phyloP scores from a whole-genome alignment of 2,113 vertebrate species.

The Aegithalos caudatus region DNA sequence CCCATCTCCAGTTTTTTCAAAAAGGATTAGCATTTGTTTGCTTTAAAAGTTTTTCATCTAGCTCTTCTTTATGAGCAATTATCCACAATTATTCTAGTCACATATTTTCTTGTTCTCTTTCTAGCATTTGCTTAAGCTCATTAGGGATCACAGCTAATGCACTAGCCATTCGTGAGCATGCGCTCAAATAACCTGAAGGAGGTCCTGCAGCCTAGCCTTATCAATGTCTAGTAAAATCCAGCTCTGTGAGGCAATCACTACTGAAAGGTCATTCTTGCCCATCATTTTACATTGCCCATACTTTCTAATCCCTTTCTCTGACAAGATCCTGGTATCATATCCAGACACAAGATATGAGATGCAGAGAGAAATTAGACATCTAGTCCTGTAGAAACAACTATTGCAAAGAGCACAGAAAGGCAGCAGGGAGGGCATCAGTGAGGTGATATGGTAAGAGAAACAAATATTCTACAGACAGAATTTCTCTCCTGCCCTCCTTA shows the following conservation, averaged over 20 bases:
- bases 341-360: background rate
- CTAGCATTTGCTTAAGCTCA: background rate
- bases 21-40: background rate
- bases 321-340: background rate
- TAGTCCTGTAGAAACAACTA: background rate
- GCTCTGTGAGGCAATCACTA: background rate
- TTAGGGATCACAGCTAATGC: background rate
- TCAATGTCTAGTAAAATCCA: background rate
- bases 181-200: background rate
- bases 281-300: background rate
- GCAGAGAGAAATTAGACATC: background rate
- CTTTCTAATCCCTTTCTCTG: background rate
- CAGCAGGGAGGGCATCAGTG: rapidly evolving
- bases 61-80: background rate
- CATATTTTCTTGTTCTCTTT: background rate
- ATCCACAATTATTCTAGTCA: background rate
- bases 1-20: background rate
- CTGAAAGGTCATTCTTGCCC: background rate
- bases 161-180: background rate
- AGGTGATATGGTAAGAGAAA: background rate
- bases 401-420: background rate
- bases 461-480: background rate
- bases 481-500: background rate
- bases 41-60: background rate
- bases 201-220: background rate